phyloP scores from a whole-genome alignment of 2,888 invertebrate genomes.

The Ophion obscuratus region DNA sequence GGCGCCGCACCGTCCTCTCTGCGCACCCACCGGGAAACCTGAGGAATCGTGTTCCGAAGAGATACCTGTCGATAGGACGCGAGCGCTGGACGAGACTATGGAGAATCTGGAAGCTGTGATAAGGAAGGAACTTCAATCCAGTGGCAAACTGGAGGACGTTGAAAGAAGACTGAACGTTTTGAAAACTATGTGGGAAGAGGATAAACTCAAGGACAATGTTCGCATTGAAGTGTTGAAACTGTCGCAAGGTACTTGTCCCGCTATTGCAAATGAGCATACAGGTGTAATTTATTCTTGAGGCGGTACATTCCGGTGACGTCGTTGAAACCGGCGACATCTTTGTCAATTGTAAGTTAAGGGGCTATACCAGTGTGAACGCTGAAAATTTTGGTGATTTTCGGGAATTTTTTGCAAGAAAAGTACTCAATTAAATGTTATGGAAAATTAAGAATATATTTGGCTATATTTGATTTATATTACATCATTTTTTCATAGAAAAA shows the following conservation, averaged over 20 bases:
- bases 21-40: constrained; percentile 64
- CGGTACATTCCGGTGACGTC: no score
- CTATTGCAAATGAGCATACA: no score
- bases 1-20: constrained; percentile 75
- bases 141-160: constrained; percentile 84
- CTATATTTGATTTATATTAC: no score
- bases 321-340: no score
- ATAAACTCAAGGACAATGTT: constrained; percentile 85
- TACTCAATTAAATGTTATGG: no score
- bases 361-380: no score
- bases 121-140: constrained; percentile 66
- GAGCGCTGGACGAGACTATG: constrained; percentile 72
- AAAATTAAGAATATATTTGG: no score
- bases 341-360: no score
- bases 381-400: no score
- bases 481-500: no score
- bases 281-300: no score
- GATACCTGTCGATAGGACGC: constrained; percentile 70
- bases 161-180: constrained; percentile 85
- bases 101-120: constrained; percentile 74
- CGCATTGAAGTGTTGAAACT: constrained; percentile 85
- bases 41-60: constrained; percentile 28
- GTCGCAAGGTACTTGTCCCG: constrained; percentile 84
- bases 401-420: no score
- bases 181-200: constrained; percentile 86